phyloP scores from a whole-genome alignment of 2,113 vertebrate genomes.

The Tachycineta bicolor region DNA sequence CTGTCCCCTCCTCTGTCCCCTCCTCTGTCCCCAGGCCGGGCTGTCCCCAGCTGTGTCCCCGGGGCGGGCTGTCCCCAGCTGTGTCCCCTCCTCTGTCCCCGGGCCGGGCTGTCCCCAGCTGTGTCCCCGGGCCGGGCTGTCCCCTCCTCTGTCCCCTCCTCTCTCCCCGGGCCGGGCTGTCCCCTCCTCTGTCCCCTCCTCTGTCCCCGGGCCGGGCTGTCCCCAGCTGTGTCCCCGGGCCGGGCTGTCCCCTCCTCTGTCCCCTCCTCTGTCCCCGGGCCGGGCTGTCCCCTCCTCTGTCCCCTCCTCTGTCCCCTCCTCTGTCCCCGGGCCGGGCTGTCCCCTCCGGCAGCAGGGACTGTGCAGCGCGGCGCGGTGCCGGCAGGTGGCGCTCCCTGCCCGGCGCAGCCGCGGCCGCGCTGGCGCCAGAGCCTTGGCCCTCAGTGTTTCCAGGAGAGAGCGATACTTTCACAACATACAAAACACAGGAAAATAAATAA shows the following conservation, averaged over 20 bases:
- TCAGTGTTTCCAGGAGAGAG: neutral
- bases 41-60: neutral
- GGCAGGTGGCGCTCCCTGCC: constrained; percentile 36
- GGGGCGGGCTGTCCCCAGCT: no score
- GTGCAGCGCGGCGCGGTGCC: neutral
- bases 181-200: neutral
- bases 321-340: no score
- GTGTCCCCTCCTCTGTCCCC: no score
- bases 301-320: no score
- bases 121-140: neutral
- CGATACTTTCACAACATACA: rapidly evolving
- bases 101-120: no score
- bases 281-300: neutral
- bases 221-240: neutral
- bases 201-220: no score
- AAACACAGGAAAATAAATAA: neutral
- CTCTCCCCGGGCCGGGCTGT: neutral
- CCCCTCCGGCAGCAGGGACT: neutral
- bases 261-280: neutral
- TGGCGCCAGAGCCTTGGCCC: neutral
- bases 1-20: neutral
- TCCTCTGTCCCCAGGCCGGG: neutral
- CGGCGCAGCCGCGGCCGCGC: neutral
- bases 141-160: neutral
- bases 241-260: neutral